Base-by-base conservation (phyloP, 1,140 invertebrate genomes). In the Bicyclus anynana region DNA sequence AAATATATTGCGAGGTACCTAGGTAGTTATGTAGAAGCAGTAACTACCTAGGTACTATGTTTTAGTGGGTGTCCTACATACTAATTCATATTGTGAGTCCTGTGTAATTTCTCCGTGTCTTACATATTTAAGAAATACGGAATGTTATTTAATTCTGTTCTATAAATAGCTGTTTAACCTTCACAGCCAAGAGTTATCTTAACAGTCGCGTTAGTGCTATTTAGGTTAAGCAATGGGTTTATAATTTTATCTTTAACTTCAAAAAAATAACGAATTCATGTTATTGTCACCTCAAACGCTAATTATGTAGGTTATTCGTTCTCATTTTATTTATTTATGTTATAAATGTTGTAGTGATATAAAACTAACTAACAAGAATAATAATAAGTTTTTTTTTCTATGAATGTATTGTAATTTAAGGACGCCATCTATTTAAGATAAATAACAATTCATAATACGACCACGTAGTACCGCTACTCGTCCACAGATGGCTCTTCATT, bases 401-500 rank as follows among this genome's bases (percentile, higher is more conserved):
- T 35, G 16, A 37, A 13, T 13, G 10, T 13, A 14, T n/a, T 37
- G 33, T n/a, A 0, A 7, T 53, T 50, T 18, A 7, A 16, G 17
- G 26, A 40, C 29, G 29, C 67, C 67, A 68, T 67, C 64, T 75
- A 42, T 58, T n/a, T n/a, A n/a, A 13, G 27, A 16, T 5, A 20
- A 10, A 9, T 17, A 40, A 16, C 13, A 23, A 40, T 29, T 23
- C 29, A 33, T 44, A 9, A 13, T 12, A 38, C 13, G 18, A 33
- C 13, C 20, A 37, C 12, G 14, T 58, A 67, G 50, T 70, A 58
- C 26, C 2, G 49, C 76, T 69, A 78, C 63, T 74, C 59, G 52
- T 23, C 71, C 49, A 64, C 67, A 76, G 75, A 68, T 74, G 75
- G 64, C 73, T 49, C 37, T 40, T 2, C 9, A 16, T 38, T 4